These are phyloP conservation scores for Ochotona curzoniae DNA, from an alignment of 2,113 vertebrate species.

Conservation along the genomic window DNA sequence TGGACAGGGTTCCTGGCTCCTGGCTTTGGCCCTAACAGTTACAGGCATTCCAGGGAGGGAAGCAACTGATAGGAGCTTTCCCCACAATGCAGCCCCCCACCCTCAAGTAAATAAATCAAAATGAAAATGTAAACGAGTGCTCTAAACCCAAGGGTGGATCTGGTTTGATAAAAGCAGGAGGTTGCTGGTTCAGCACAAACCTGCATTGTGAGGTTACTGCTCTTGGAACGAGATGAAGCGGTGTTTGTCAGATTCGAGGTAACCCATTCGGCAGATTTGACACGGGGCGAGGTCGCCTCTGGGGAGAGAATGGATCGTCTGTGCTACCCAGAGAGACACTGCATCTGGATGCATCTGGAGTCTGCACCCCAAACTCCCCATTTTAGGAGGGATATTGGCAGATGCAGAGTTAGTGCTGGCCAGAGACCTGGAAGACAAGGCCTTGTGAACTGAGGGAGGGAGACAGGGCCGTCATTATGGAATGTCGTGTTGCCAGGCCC, in stretches of 20 bases:
- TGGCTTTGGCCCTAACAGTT: too few relatives aligned
- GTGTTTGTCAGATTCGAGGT: not conserved
- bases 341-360: not conserved
- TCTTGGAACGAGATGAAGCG: not conserved
- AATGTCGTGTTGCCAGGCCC: not conserved
- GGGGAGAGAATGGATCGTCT: not conserved
- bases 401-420: not conserved
- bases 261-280: not conserved
- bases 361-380: not conserved
- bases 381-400: slow-evolving; percentile 5
- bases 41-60: too few relatives aligned
- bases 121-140: not conserved
- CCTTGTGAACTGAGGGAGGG: not conserved
- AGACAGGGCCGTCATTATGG: not conserved
- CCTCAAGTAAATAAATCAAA: too few relatives aligned
- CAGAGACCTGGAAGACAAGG: slow-evolving; percentile 5
- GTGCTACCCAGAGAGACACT: not conserved
- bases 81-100: too few relatives aligned
- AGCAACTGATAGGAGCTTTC: too few relatives aligned
- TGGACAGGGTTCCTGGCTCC: too few relatives aligned
- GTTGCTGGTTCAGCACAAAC: not conserved
- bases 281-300: not conserved
- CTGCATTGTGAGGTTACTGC: not conserved
- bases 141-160: not conserved
- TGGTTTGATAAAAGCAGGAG: not conserved